Base-by-base conservation (phyloP, 2,797 vertebrate species). In the Taenioides sp. region DNA sequence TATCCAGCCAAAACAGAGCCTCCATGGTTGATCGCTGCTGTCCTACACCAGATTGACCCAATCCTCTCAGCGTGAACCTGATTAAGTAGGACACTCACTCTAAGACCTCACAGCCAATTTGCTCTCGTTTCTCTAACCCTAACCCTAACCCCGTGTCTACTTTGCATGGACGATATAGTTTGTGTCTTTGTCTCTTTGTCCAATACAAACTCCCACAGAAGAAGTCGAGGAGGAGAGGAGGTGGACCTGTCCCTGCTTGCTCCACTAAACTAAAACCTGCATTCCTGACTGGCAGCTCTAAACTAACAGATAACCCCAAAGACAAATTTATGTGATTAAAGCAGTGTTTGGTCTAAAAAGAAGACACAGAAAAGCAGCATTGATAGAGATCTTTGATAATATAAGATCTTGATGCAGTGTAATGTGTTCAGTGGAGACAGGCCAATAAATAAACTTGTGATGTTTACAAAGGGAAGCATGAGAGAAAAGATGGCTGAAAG, bases 181-280 rank as follows among this genome's bases (percentile, higher is more conserved):
- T 70, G 68, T 73, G 16, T 79, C 70, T 86, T 62, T 72, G 79
- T 81, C 72, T 72, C 75, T 81, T 83, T 84, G 28, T 83, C 72
- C 73, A 71, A 70, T 58, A 73, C 71, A 80, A 68, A 74, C 69
- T 78, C 62, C 66, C 62, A 43, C 76, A 47, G 75, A 83, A 84
- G 79, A 71, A 79, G n/a, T 23, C 18, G 14, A 25, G 28, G 58
- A 28, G 58, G 61, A 63, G 61, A 63, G n/a, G 61, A 63, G 70
- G 50, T 62, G 40, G 86, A 93, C 94, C 87, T 93, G 94, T 88
- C 87, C 84, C 89, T 88, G 91, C 93, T 87, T 90, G 94, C 90
- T 88, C 80, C 71, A 74, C 74, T 80, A 76, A 86, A 80, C 80
- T 76, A 65, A 88, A 88, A 86, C 76, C 77, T 86, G 43, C 92